Evolutionary conservation across 2,797 vertebrate species (phyloP).

Genomic region (Otolemur crassicaudatus): DNA sequence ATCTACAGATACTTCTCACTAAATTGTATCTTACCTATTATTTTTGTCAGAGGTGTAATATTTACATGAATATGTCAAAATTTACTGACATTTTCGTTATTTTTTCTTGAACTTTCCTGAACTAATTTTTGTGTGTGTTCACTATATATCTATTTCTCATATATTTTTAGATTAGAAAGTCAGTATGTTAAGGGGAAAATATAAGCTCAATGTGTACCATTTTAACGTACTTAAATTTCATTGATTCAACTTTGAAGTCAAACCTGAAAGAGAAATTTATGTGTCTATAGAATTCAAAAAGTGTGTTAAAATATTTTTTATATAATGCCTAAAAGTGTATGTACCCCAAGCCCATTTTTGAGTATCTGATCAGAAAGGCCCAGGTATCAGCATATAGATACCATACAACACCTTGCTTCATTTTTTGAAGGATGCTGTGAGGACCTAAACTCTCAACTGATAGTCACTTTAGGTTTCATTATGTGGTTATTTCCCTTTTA

Average conservation of each 20-base stretch:
- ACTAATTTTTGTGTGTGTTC: neutral
- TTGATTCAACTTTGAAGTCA: neutral
- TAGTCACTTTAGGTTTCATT: neutral
- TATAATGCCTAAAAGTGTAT: neutral
- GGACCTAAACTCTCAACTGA: neutral
- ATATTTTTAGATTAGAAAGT: neutral
- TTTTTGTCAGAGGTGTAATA: conserved; percentile 17
- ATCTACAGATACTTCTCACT: neutral
- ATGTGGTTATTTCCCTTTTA: neutral
- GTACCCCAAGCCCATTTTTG: neutral
- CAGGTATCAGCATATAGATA: neutral
- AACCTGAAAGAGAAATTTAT: conserved; percentile 18
- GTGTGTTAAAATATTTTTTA: neutral
- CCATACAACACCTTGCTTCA: neutral
- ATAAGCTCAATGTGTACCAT: neutral
- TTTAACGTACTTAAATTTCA: neutral
- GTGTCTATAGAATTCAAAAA: neutral
- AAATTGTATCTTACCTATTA: neutral
- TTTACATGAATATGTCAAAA: neutral
- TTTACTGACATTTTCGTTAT: neutral
- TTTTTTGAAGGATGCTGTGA: neutral
- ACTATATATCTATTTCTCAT: neutral
- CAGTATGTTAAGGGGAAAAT: neutral
- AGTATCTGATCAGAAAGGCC: neutral
- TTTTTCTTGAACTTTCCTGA: conserved; percentile 8